Evolutionary conservation across 2,797 vertebrate species (phyloP).

Genomic region (Poecilia velifera): DNA sequence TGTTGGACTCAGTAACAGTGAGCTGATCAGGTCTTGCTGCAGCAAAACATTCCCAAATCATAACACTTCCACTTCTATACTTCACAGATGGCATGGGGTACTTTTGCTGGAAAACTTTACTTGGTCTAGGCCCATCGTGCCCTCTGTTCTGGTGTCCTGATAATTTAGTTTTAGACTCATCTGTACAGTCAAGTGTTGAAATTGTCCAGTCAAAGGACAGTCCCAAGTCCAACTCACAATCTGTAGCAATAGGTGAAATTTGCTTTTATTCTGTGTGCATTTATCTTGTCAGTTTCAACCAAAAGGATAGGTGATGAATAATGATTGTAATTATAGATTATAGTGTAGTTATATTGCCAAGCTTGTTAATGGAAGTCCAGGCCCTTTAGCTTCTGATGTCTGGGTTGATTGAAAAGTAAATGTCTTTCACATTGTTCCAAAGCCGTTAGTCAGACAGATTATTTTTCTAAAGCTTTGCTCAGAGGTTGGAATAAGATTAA

Average conservation of each 20-base stretch:
- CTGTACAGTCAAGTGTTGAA: background rate
- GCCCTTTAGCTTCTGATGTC: background rate
- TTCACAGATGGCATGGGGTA: background rate
- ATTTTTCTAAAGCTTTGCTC: slow-evolving; percentile 53
- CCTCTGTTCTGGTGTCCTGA: background rate
- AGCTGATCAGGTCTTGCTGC: background rate
- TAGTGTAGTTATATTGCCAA: background rate
- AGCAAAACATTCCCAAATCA: background rate
- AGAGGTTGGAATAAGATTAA: slow-evolving; percentile 63
- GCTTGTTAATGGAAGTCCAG: background rate
- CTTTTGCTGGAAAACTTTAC: background rate
- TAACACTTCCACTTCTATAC: background rate
- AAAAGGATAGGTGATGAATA: background rate
- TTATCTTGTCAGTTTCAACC: background rate
- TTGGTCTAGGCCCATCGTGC: background rate
- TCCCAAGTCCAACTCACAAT: background rate
- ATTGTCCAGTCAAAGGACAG: background rate
- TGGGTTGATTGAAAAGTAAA: slow-evolving; percentile 7
- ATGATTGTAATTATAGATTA: background rate
- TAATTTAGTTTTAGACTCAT: background rate
- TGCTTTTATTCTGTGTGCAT: background rate
- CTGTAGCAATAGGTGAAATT: background rate
- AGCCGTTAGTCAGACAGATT: slow-evolving; percentile 46
- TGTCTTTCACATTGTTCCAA: slow-evolving; percentile 37
- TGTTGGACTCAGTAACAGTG: background rate